These are phyloP conservation scores for Macaria liturata DNA, from an alignment of 2,888 invertebrate species.

Conservation along the genomic window DNA sequence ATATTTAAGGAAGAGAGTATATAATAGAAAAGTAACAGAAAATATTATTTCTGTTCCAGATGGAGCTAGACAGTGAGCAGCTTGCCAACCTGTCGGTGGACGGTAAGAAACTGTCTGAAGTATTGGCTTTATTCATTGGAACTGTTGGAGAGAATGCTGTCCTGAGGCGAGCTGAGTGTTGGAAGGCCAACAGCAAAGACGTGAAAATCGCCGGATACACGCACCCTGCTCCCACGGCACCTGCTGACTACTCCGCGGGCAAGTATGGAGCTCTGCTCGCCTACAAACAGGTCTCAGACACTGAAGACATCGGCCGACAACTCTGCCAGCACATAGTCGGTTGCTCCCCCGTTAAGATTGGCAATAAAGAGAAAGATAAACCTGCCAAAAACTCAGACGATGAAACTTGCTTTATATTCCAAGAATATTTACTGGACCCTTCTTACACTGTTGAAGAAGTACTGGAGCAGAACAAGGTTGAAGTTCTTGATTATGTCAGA, in stretches of 20 bases:
- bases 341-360: conserved; percentile 91
- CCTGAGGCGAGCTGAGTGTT: conserved; percentile 89
- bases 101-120: conserved; percentile 89
- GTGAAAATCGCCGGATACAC: conserved; percentile 87
- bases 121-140: conserved; percentile 93
- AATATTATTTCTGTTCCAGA: conserved; percentile 55
- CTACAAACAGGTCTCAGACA: conserved; percentile 76
- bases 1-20: too few species aligned
- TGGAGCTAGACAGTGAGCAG: conserved; percentile 86
- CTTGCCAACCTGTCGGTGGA: conserved; percentile 84
- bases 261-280: conserved; percentile 94
- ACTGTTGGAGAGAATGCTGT: conserved; percentile 95
- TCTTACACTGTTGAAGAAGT: conserved; percentile 88
- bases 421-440: conserved; percentile 94
- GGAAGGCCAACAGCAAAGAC: conserved; percentile 82
- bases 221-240: conserved; percentile 87
- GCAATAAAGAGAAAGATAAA: conserved; percentile 84
- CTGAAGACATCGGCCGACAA: conserved; percentile 85
- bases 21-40: too few species aligned
- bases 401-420: conserved; percentile 91
- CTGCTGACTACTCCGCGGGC: conserved; percentile 85
- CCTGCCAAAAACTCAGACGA: conserved; percentile 87
- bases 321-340: conserved; percentile 97
- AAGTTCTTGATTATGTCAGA: conserved; percentile 91
- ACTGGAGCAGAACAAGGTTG: conserved; percentile 84